phyloP scores from a whole-genome alignment of 2,888 invertebrate genomes.

The Chrysomela aeneicollis region DNA sequence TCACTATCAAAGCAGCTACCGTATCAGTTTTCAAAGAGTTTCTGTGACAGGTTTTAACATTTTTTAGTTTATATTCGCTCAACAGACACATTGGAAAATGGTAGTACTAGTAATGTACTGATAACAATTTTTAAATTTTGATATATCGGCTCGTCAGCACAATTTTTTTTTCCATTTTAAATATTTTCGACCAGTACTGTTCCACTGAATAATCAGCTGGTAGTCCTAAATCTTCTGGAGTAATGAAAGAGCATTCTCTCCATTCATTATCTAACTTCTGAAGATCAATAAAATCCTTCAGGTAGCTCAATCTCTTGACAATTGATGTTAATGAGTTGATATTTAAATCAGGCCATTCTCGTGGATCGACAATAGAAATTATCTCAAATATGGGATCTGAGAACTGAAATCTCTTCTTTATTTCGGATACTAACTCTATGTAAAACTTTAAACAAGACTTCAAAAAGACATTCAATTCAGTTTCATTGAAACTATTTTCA shows the following conservation, averaged over 20 bases:
- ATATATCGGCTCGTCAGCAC: background rate
- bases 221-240: background rate
- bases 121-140: constrained; percentile 21
- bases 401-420: constrained; percentile 7
- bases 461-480: background rate
- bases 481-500: background rate
- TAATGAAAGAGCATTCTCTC: constrained; percentile 6
- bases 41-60: constrained; percentile 10
- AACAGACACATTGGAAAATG: constrained; percentile 20
- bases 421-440: constrained; percentile 8
- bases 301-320: constrained; percentile 2
- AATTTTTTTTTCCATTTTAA: background rate
- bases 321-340: no score
- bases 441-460: constrained; percentile 9
- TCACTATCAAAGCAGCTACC: background rate
- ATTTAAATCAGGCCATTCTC: background rate
- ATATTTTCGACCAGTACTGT: constrained; percentile 2
- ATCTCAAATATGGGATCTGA: background rate
- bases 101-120: constrained; percentile 10
- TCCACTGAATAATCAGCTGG: background rate
- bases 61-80: constrained; percentile 17
- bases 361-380: constrained; percentile 3
- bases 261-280: constrained; percentile 13
- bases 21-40: constrained; percentile 1
- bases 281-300: background rate